Evolutionary conservation across 2,797 vertebrate genomes (phyloP).

Genomic region (Prionace glauca): DNA sequence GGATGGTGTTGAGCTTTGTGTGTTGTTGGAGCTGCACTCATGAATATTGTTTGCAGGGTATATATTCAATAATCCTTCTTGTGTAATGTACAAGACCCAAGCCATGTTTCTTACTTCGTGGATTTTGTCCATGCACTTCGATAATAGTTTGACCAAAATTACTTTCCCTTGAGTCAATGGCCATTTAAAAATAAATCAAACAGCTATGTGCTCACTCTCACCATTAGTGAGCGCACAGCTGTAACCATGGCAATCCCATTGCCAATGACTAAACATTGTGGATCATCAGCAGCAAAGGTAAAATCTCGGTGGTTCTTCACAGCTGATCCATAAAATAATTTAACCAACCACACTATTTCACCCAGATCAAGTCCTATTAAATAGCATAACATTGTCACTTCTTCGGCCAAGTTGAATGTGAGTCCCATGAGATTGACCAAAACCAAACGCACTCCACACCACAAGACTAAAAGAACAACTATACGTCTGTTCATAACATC

Average conservation of each 20-base stretch:
- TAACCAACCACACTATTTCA: background rate
- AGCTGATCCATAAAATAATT: background rate
- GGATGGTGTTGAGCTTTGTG: too few relatives aligned
- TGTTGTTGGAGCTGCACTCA: too few relatives aligned
- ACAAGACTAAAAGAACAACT: background rate
- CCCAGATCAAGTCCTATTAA: background rate
- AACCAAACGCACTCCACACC: background rate
- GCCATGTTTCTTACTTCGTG: background rate
- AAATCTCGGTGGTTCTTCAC: background rate
- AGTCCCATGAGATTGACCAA: background rate
- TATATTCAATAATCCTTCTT: background rate
- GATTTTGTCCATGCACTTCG: background rate
- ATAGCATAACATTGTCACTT: background rate
- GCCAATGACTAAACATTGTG: background rate
- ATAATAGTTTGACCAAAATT: background rate
- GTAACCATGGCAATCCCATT: background rate
- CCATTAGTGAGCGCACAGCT: background rate
- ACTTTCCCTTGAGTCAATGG: background rate
- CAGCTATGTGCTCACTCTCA: background rate
- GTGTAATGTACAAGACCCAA: background rate
- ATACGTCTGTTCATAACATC: too few relatives aligned
- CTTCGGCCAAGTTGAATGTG: background rate
- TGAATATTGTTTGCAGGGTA: background rate
- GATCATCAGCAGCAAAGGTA: background rate
- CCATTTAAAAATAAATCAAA: background rate